These are phyloP conservation scores for Eremophila alpestris DNA, from an alignment of 2,797 vertebrate genomes.

Conservation along the genomic window DNA sequence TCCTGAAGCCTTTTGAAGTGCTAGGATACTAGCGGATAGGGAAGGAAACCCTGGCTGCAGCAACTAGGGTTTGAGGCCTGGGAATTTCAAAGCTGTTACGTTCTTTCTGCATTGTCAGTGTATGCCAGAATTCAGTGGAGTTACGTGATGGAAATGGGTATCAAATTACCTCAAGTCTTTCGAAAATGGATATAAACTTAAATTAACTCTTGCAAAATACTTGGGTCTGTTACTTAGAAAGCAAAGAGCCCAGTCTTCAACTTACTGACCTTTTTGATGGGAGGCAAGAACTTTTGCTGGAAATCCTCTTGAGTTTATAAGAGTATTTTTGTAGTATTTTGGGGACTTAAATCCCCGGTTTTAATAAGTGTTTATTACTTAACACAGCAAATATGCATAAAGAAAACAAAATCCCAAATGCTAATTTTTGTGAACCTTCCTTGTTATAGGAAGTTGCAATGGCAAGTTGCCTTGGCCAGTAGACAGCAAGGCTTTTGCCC, in stretches of 20 bases:
- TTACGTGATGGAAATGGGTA: neutral
- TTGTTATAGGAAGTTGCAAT: neutral
- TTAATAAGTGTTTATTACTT: neutral
- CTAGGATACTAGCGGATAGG: neutral
- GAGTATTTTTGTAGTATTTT: neutral
- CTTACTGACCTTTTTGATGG: neutral
- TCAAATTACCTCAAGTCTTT: neutral
- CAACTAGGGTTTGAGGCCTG: neutral
- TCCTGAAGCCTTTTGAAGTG: neutral
- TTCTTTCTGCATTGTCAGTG: neutral
- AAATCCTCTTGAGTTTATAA: neutral
- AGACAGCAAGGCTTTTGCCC: neutral
- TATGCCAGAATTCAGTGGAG: neutral
- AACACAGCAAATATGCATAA: neutral
- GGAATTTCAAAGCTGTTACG: neutral
- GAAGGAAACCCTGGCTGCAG: neutral
- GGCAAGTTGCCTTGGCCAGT: neutral
- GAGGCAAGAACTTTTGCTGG: neutral
- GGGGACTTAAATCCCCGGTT: neutral
- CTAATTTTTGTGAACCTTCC: neutral
- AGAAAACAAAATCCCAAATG: neutral
- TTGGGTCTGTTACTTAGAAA: neutral
- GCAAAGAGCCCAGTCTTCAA: neutral
- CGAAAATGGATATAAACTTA: neutral
- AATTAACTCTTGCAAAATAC: neutral